Evolutionary conservation across 2,797 vertebrate genomes (phyloP), one percentile per base, ranked within the genome.

Genomic region (Capromys pilorides): DNA sequence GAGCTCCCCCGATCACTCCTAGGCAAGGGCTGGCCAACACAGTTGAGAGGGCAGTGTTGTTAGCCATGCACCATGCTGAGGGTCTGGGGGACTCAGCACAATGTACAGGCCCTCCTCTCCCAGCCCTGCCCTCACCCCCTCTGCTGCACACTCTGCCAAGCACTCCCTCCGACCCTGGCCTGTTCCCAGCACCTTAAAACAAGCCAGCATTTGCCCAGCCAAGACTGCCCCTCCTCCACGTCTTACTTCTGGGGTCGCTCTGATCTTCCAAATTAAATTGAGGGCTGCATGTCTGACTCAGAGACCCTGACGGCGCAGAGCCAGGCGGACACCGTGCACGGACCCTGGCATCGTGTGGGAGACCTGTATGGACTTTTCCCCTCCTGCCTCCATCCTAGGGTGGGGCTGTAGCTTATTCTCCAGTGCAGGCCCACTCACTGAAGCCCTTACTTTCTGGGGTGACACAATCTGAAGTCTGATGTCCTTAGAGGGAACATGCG

Each of bases 341-440:
- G 88, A 31, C 22, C 14, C 36, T 22, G 1, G 19, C 26, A 14
- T 14, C 12, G 26, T 71, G 39, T 41, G 69, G n/a, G 64, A 78
- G 78, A 73, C 21, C 59, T 11, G 33, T 19, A 0, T 0, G 31
- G 41, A 1, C 6, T 2, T 2, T 1, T 28, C 69, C 77, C 33
- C 33, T 73, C 61, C 31, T 61, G 19, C 24, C 3, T 0, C 6
- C 45, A 11, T 28, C 7, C 64, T 22, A 1, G 59, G 54, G 54
- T 16, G 16, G 54, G 18, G 13, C 64, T 12, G 1, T 11, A 54
- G 75, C 1, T 7, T 67, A 1, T 45, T 78, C 71, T 85, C 39
- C 36, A 12, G 3, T 2, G 5, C 39, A 54, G 59, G 33, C 33
- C 26, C 3, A 1, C 41, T 41, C 79, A 9, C 39, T 24, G 19